Evolutionary conservation across 2,797 vertebrate genomes (phyloP), one percentile per base, ranked within the genome.

Genomic region (Oreonectes daqikongensis): DNA sequence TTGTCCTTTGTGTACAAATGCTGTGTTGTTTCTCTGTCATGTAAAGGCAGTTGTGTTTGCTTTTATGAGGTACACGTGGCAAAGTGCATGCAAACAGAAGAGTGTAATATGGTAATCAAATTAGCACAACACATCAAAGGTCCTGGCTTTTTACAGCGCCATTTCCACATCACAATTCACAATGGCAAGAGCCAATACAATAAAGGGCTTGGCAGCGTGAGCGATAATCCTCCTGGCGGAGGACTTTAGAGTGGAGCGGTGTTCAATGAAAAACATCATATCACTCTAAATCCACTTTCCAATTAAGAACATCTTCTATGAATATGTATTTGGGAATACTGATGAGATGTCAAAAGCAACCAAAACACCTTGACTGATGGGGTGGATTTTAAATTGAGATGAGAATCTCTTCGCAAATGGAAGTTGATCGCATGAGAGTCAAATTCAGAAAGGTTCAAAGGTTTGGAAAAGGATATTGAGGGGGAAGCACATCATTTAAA

Each of bases 61-160:
- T 72, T 82, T 84, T 92, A 95, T 93, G 91, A 93, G 93, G 93
- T 92, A 92, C 91, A 89, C 89, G 92, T 91, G 90, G 92, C 93
- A 92, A 93, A 94, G 94, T 94, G 93, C 91, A 94, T 94, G 91
- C 92, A 93, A 94, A 94, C 92, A 93, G 89, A 91, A 94, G 90
- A 89, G 91, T 90, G 91, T 91, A 87, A 89, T 15, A 72, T 94
- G 93, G 94, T 95, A 95, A 95, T 95, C 92, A 94, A 94, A 95
- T 95, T 94, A 95, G 93, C 88, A 89, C 91, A 91, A 92, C 92
- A 93, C 92, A 95, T 95, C 92, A 94, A 93, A 94, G 90, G 86
- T 87, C 82, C 78, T 82, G 80, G 90, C 90, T 90, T 94, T 75
- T 91, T 92, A 89, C 89, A 86, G 87, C 82, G 85, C 87, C 90